Percentiles rank a stretch among this genome's conserved stretches.
Conservation (phyloP, 2,797 vertebrate genomes). For the Pelobates cultripes region DNA sequence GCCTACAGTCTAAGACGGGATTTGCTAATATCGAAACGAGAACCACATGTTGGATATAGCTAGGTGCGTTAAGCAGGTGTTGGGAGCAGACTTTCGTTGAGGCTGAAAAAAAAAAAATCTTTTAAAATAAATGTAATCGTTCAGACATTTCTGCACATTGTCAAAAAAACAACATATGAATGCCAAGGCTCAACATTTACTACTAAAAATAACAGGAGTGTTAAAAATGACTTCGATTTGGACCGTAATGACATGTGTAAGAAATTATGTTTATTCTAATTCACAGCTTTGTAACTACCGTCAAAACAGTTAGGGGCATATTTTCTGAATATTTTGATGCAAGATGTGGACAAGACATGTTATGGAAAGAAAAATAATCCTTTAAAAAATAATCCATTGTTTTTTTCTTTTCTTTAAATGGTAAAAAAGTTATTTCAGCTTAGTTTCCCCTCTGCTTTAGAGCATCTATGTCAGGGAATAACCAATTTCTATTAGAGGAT, state of each 20-base stretch:
- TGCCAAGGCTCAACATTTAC: background rate
- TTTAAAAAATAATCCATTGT: background rate
- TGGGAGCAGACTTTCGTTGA: background rate
- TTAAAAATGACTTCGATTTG: background rate
- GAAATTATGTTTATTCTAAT: background rate
- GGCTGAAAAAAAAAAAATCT: background rate
- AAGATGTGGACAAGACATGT: background rate
- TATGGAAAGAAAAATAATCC: background rate
- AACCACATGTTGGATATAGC: background rate
- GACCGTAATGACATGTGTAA: background rate
- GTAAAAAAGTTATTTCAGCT: background rate
- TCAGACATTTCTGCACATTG: background rate
- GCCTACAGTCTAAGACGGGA: background rate
- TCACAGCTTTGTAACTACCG: background rate
- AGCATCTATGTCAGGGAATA: background rate
- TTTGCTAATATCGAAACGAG: background rate
- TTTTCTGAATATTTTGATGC: background rate
- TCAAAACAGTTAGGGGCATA: background rate
- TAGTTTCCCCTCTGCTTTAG: background rate
- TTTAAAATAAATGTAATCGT: background rate
- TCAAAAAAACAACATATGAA: background rate
- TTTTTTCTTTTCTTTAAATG: background rate
- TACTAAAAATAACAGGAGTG: background rate
- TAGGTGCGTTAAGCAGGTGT: background rate
- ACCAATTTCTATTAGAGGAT: background rate